phyloP scores from a whole-genome alignment of 2,797 vertebrate species.

The Acrossocheilus wenchowensis region DNA sequence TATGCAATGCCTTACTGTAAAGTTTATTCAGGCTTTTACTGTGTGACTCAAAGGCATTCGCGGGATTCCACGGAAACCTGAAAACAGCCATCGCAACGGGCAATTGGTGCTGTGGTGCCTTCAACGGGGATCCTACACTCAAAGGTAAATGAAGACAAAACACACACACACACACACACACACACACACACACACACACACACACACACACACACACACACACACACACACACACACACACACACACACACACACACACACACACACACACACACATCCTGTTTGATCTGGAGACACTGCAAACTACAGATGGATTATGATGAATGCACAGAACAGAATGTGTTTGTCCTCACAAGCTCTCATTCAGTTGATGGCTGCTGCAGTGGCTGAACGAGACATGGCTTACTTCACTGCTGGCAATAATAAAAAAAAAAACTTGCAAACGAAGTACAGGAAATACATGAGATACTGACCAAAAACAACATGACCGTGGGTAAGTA shows the following conservation, averaged over 20 bases:
- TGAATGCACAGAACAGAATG: not conserved
- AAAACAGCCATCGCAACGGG: conserved; percentile 75
- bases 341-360: conserved; percentile 62
- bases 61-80: conserved; percentile 64
- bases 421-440: not conserved
- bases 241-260: too few relatives aligned
- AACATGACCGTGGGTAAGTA: conserved; percentile 70
- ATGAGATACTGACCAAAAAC: conserved; percentile 62
- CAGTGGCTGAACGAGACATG: conserved; percentile 62
- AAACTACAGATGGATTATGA: too few relatives aligned
- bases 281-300: not conserved
- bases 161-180: not conserved
- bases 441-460: conserved; percentile 42
- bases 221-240: too few relatives aligned
- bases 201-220: too few relatives aligned
- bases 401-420: conserved; percentile 75
- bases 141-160: conserved; percentile 70
- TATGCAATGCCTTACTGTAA: too few relatives aligned
- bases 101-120: conserved; percentile 80
- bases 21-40: not conserved
- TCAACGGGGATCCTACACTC: conserved; percentile 74
- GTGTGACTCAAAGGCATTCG: conserved; percentile 69
- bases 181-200: too few relatives aligned
- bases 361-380: conserved; percentile 81
- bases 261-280: too few relatives aligned